Evolutionary conservation across 1,140 invertebrate genomes (phyloP).

Genomic region (Zeugodacus cucurbitae): DNA sequence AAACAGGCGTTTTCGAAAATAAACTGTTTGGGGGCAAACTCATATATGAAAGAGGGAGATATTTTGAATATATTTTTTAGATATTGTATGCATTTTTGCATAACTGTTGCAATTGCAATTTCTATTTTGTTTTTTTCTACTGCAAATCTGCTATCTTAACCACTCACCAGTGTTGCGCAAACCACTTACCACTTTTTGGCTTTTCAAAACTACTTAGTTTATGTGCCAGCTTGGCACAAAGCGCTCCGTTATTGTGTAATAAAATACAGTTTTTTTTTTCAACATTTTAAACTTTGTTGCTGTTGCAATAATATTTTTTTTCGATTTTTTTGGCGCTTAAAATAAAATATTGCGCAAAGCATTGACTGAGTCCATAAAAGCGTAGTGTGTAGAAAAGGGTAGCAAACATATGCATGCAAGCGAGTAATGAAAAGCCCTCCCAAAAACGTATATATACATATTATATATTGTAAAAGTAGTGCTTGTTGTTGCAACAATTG

Average conservation of each 20-base stretch:
- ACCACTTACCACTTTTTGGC: background rate
- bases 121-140: background rate
- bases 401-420: background rate
- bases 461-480: background rate
- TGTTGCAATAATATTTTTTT: background rate
- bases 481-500: background rate
- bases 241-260: no score
- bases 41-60: no score
- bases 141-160: background rate
- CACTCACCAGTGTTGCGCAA: background rate
- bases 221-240: background rate
- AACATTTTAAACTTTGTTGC: background rate
- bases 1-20: background rate
- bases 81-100: background rate
- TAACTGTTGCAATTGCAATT: background rate
- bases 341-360: background rate
- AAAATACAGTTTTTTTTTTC: background rate
- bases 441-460: background rate
- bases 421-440: background rate
- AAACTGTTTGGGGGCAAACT: no score
- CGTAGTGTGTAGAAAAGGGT: background rate
- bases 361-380: background rate
- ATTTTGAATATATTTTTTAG: accelerated
- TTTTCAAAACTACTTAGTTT: background rate
- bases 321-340: background rate